Conservation (phyloP, 92 coral and sea anemone species). For the Diadumene lineata region DNA sequence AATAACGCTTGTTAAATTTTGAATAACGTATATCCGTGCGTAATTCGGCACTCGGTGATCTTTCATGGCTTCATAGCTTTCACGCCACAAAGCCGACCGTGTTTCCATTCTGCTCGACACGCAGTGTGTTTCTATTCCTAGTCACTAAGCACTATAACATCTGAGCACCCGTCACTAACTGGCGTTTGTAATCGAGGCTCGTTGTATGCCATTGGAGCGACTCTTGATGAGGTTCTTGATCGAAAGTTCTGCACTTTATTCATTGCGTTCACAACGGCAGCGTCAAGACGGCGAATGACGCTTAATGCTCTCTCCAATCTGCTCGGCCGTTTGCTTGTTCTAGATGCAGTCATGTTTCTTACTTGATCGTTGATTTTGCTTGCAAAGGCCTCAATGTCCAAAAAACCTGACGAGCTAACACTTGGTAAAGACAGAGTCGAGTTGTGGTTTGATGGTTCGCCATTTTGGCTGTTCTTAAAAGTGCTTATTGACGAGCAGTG, state of each 20-base stretch:
- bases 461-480: neutral
- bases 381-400: constrained; percentile 22
- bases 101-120: too few species aligned
- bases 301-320: constrained; percentile 1
- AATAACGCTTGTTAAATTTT: too few species aligned
- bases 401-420: constrained; percentile 9
- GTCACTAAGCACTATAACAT: neutral
- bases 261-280: constrained; percentile 12
- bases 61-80: too few species aligned
- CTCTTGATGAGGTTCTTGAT: constrained; percentile 1
- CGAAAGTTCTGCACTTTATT: constrained; percentile 5
- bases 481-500: neutral
- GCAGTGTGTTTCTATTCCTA: neutral
- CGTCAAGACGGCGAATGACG: constrained; percentile 15
- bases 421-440: neutral
- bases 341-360: constrained; percentile 9
- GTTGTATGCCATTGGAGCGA: neutral
- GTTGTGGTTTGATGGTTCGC: neutral
- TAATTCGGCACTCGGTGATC: too few species aligned
- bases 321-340: neutral
- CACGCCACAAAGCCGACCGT: too few species aligned
- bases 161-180: neutral
- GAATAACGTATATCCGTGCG: too few species aligned
- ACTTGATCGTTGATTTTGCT: constrained; percentile 5
- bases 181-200: neutral